These are phyloP conservation scores for Catostylus mosaicus DNA, from an alignment of 30 jellyfish, hydroid and myxozoan species.

Conservation along the genomic window DNA sequence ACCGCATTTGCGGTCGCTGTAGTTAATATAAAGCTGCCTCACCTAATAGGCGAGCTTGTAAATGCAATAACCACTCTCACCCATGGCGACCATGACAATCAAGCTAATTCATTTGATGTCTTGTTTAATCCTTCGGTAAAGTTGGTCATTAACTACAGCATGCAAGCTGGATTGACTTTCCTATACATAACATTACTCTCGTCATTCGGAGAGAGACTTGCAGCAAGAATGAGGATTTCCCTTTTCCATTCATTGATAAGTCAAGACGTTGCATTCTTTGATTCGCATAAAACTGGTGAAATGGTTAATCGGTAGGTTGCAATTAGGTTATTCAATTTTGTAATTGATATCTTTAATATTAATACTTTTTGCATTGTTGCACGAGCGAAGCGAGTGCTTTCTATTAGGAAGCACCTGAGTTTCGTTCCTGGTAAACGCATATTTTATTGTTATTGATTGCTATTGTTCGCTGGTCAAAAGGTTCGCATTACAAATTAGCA, in stretches of 20 bases:
- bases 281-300: conserved; percentile 96
- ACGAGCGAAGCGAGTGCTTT: no score
- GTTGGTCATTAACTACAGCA: conserved; percentile 63
- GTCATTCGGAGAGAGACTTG: conserved; percentile 96
- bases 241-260: conserved; percentile 71
- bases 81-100: conserved; percentile 9
- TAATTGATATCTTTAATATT: not conserved
- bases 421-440: no score
- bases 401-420: no score
- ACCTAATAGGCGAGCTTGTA: conserved; percentile 88
- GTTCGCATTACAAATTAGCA: no score
- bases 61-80: conserved; percentile 78
- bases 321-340: not conserved
- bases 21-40: conserved; percentile 83
- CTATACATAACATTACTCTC: conserved; percentile 85
- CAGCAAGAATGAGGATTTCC: conserved; percentile 85
- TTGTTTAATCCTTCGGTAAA: conserved; percentile 80
- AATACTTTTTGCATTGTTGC: not conserved
- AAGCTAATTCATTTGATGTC: conserved; percentile 33
- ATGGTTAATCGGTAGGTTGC: conserved; percentile 77
- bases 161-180: conserved; percentile 86
- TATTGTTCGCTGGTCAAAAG: no score
- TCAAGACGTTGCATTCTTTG: conserved; percentile 96
- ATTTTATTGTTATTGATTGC: no score
- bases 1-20: conserved; percentile 96